These are phyloP conservation scores for Percina caprodes DNA, from an alignment of 2,113 vertebrate genomes.

Conservation along the genomic window DNA sequence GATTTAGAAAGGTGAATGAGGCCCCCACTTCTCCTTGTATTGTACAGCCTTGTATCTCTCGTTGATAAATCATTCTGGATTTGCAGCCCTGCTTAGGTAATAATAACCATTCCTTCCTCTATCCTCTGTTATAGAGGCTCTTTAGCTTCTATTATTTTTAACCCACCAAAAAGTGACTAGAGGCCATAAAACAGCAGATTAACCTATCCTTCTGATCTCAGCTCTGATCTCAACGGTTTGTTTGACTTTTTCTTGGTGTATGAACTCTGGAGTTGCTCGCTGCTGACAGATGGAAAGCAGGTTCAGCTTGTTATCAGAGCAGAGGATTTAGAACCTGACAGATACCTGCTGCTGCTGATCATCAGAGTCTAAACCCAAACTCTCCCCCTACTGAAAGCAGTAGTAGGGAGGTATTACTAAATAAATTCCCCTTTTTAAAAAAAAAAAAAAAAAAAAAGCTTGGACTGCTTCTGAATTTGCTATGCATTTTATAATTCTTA, in stretches of 20 bases:
- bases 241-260: constrained; percentile 8
- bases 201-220: constrained; percentile 18
- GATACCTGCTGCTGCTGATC: constrained; percentile 51
- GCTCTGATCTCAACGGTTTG: neutral
- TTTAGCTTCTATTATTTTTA: constrained; percentile 9
- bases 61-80: constrained; percentile 33
- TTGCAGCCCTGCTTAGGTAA: neutral
- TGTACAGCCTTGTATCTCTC: constrained; percentile 6
- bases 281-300: constrained; percentile 67
- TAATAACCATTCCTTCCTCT: neutral
- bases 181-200: constrained; percentile 9
- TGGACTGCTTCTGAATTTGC: neutral
- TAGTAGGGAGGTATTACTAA: constrained; percentile 20
- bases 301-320: constrained; percentile 63
- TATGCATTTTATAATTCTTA: constrained; percentile 9
- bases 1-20: constrained; percentile 63
- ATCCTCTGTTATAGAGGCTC: neutral
- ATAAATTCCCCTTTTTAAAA: constrained; percentile 9
- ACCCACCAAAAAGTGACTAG: constrained; percentile 19
- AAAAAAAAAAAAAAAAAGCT: constrained; percentile 13
- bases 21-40: neutral
- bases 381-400: constrained; percentile 6
- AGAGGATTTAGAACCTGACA: constrained; percentile 52
- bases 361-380: neutral
- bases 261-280: constrained; percentile 18